phyloP scores from a whole-genome alignment of 2,797 vertebrate species.

The Strix occidentalis region DNA sequence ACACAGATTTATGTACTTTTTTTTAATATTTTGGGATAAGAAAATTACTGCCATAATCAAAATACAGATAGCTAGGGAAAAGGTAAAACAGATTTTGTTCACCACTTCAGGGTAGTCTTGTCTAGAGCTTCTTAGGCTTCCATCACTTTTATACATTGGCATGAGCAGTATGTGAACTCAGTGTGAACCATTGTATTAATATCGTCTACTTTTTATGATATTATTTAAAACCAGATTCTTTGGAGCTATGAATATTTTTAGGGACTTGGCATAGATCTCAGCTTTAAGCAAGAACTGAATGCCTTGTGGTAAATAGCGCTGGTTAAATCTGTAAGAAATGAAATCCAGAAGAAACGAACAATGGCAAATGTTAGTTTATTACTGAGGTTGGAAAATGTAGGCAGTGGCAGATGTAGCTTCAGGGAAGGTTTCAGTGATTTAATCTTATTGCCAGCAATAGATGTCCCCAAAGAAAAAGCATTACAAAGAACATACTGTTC shows the following conservation, averaged over 20 bases:
- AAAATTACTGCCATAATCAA: neutral
- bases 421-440: conserved; percentile 68
- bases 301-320: conserved; percentile 50
- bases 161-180: conserved; percentile 54
- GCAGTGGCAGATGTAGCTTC: conserved; percentile 70
- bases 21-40: neutral
- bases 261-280: conserved; percentile 45
- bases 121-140: conserved; percentile 21
- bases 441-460: conserved; percentile 64
- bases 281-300: conserved; percentile 53
- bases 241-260: conserved; percentile 67
- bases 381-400: conserved; percentile 69
- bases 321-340: conserved; percentile 68
- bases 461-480: conserved; percentile 44
- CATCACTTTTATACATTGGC: neutral
- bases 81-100: neutral
- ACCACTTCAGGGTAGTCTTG: neutral
- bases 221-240: conserved; percentile 70
- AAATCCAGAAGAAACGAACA: conserved; percentile 70
- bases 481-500: conserved; percentile 66
- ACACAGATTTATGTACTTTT: neutral
- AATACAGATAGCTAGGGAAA: neutral
- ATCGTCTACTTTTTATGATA: conserved; percentile 64
- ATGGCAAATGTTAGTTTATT: conserved; percentile 69
- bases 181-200: conserved; percentile 65